Base-by-base conservation (phyloP, 2,888 invertebrate species). In the Synergus gifuensis region DNA sequence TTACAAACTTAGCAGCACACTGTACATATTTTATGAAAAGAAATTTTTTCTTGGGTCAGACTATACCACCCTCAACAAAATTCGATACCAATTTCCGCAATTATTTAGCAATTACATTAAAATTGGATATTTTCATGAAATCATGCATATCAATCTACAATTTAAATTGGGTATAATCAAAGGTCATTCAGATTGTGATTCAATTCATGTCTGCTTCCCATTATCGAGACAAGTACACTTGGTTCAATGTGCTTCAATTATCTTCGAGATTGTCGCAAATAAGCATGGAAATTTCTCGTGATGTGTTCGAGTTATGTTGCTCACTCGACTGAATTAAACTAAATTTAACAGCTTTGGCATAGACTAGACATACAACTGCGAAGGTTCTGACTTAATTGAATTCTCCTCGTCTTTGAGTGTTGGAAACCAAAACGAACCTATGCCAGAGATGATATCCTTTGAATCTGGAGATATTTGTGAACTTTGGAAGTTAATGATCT, bases 161-260 rank as follows among this genome's bases (percentile, higher is more conserved):
- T 60, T 22, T 12, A 22, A 60, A 60, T 60, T 60, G 58, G 58
- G 18, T 58, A 18, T 58, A 58, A 58, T 58, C 58, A 58, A 58
- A 11, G 58, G 18, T 18, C 58, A 58, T 58, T 18, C n/a, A 18
- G 58, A n/a, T 8, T 58, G 58, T 58, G 18, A 18, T 60, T 60
- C 11, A 22, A 60, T 9, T 9, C 18, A 22, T 60, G 9, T 12
- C 18, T 9, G 12, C 12, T 12, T 60, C 5, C 60, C 3, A 12
- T 60, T 12, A 9, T 18, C 18, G 11, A 46, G 4, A 22, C 4
- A 60, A 22, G 22, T 60, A 22, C 12, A 12, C 22, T 60, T 4
- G 9, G 22, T 22, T 18, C 22, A 22, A 22, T 22, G 11, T 4
- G 22, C 22, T 12, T 22, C 22, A 22, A 60, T 22, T 60, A n/a